These are phyloP conservation scores for Notoglanidium macrostoma DNA, from an alignment of 2,797 vertebrate genomes.

Conservation along the genomic window DNA sequence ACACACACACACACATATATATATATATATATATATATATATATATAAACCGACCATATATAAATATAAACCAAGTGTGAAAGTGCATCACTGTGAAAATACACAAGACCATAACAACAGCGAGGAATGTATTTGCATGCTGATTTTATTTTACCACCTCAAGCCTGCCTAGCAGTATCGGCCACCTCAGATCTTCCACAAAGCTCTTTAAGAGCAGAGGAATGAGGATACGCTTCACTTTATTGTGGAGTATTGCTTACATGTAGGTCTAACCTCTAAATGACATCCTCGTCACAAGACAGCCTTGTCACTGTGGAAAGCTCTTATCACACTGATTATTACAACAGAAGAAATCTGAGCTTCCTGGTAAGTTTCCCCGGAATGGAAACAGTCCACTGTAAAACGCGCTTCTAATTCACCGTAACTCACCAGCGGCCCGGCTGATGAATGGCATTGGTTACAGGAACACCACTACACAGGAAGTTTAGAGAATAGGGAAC, in stretches of 20 bases:
- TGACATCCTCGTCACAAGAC: background rate
- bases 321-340: background rate
- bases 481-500: constrained; percentile 4
- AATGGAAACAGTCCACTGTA: background rate
- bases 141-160: constrained; percentile 27
- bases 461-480: background rate
- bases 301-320: background rate
- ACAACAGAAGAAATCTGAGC: background rate
- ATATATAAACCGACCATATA: too few relatives aligned
- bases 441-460: background rate
- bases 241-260: background rate
- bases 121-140: constrained; percentile 39
- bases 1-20: too few relatives aligned
- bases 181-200: background rate
- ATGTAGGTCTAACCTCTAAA: background rate
- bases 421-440: background rate
- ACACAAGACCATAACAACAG: background rate
- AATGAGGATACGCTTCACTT: background rate
- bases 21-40: too few relatives aligned
- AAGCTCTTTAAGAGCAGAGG: background rate
- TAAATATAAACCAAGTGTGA: constrained; percentile 10
- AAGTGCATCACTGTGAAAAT: constrained; percentile 35
- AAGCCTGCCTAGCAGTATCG: background rate
- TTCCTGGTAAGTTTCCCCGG: background rate
- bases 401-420: background rate